These are phyloP conservation scores for Lucilia sericata DNA, from an alignment of 1,140 invertebrate species.

Conservation along the genomic window DNA sequence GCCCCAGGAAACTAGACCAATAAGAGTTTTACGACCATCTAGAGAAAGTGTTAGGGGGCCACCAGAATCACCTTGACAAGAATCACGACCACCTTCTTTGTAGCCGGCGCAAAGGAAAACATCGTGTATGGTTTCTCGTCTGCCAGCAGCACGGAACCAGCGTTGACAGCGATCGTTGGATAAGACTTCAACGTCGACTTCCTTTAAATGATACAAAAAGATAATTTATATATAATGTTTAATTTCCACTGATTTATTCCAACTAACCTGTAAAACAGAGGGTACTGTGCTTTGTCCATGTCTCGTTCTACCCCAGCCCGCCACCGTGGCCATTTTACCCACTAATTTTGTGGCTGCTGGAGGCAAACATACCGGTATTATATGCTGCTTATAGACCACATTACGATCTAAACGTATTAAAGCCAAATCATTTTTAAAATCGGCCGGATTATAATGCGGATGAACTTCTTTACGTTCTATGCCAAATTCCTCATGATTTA, in stretches of 20 bases:
- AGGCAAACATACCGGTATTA: conserved; percentile 86
- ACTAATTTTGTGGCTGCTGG: conserved; percentile 79
- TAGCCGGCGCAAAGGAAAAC: conserved; percentile 94
- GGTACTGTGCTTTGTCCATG: conserved; percentile 87
- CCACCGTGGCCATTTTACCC: conserved; percentile 88
- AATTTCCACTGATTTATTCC: not conserved
- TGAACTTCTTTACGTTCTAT: conserved; percentile 92
- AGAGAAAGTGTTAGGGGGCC: conserved; percentile 85
- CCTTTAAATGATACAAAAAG: conserved; percentile 64
- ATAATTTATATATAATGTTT: not conserved
- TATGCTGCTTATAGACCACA: conserved; percentile 89
- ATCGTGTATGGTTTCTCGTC: conserved; percentile 91
- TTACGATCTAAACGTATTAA: conserved; percentile 82
- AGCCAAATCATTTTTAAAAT: conserved; percentile 91
- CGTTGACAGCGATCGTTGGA: conserved; percentile 90
- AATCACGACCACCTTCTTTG: conserved; percentile 76
- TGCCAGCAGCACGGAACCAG: conserved; percentile 90
- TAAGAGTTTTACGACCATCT: conserved; percentile 85
- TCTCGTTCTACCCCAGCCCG: conserved; percentile 89
- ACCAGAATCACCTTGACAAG: conserved; percentile 77
- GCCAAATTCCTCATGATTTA: conserved; percentile 87
- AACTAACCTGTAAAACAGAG: conserved; percentile 75
- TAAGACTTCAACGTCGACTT: conserved; percentile 89
- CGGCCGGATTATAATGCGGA: conserved; percentile 86
- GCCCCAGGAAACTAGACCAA: conserved; percentile 91